Base-by-base conservation (phyloP, 2,888 invertebrate species). In the Chrysina gloriosa region DNA sequence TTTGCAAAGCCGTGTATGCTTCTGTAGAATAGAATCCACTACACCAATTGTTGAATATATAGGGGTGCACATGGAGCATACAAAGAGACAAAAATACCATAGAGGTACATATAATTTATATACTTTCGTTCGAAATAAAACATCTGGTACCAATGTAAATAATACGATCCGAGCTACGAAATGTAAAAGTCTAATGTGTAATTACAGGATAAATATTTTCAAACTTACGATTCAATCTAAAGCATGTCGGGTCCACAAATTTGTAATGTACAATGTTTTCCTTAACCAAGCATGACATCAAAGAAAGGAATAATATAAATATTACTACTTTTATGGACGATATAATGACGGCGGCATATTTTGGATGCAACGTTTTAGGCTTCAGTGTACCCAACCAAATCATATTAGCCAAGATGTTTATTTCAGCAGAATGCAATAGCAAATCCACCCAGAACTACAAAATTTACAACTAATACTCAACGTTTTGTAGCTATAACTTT, bases 331-430 rank as follows among this genome's bases (percentile, higher is more conserved):
- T 69, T 1, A 58, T 19, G 3, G 52, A 23, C 19, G 47, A 19
- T 9, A 69, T 23, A 50, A 58, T 23, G 21, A 69, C 6, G 9
- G 58, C 69, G 1, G 69, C 69, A 19, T 52, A 47, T 16, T 48
- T 65, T 27, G 69, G 58, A 21, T 56, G 56, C 25, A 69, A 31
- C 2, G 16, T 23, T 52, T 50, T 65, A 5, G 69, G 69, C 27
- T 65, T 69, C 23, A 69, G n/a, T 0, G 61, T 61, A 4, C 69
- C 65, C 3, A 69, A 25, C 61, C 65, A 69, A 19, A 69, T 65
- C 39, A 58, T 27, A 29, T 50, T 64, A 2, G 36, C 34, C 3
- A 65, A 9, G 1, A 61, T 52, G 14, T 48, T 65, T 31, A 50
- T 34, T 34, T 61, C 48, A 5, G 61, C 34, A 6, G 65, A 16